These are phyloP conservation scores for Marronus borbonicus DNA, from an alignment of 2,888 invertebrate genomes.

Conservation along the genomic window DNA sequence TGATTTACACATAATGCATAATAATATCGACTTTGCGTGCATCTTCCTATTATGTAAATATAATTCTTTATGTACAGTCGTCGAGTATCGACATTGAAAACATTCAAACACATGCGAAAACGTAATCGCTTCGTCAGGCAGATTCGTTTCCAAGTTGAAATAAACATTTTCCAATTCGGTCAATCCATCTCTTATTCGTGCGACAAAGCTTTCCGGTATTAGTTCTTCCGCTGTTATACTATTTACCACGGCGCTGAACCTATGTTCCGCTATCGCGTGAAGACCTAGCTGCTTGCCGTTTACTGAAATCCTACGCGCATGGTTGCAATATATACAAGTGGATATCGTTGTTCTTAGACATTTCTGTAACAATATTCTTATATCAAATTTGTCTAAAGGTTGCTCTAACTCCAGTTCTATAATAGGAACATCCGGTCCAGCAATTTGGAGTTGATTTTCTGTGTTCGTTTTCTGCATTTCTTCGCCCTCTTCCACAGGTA, in stretches of 20 bases:
- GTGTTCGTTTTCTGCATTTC: not conserved
- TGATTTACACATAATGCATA: conserved; percentile 90
- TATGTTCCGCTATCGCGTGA: conserved; percentile 86
- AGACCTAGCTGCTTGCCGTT: conserved; percentile 86
- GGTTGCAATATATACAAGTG: conserved; percentile 88
- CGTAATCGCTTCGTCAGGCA: conserved; percentile 74
- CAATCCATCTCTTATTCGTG: conserved; percentile 77
- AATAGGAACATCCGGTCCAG: conserved; percentile 77
- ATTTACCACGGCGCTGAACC: conserved; percentile 82
- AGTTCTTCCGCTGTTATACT: conserved; percentile 85
- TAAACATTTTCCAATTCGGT: conserved; percentile 76
- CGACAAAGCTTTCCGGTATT: conserved; percentile 80
- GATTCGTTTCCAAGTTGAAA: conserved; percentile 82
- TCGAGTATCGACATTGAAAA: conserved; percentile 87
- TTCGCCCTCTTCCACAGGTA: conserved; percentile 61
- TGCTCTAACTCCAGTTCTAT: conserved; percentile 83
- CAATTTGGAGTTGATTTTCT: conserved; percentile 66
- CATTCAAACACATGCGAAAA: conserved; percentile 86
- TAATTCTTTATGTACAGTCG: conserved; percentile 86
- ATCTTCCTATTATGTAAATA: conserved; percentile 87
- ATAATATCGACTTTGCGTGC: conserved; percentile 86
- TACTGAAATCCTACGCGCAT: conserved; percentile 88
- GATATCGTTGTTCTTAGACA: conserved; percentile 81
- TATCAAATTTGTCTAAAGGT: conserved; percentile 82
- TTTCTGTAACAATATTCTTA: conserved; percentile 81